These are phyloP conservation scores for Diarsia brunnea DNA, from an alignment of 2,888 invertebrate species.

Conservation along the genomic window DNA sequence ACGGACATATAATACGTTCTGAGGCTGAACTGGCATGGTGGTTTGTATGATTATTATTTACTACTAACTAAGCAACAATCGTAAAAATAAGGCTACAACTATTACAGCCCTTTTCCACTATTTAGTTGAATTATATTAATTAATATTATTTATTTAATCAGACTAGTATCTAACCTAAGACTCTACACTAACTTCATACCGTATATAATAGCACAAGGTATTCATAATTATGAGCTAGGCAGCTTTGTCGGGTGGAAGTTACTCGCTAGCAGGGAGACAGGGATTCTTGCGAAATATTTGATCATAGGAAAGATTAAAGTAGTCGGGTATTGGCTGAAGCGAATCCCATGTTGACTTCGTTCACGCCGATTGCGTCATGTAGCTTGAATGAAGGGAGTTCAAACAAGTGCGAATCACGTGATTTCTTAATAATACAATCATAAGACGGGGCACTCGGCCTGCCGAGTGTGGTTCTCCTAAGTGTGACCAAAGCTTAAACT, in stretches of 20 bases:
- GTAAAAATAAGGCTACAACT: conserved; percentile 65
- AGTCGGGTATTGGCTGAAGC: not conserved
- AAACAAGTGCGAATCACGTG: not conserved
- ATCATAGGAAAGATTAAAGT: conserved; percentile 4
- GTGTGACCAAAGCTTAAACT: not conserved
- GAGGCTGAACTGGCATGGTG: conserved; percentile 35
- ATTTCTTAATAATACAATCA: not conserved
- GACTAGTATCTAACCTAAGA: conserved; percentile 47
- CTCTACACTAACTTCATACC: conserved; percentile 26
- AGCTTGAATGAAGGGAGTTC: not conserved
- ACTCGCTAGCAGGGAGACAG: conserved; percentile 1
- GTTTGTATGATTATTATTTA: conserved; percentile 34
- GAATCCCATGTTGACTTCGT: not conserved
- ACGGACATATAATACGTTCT: conserved; percentile 16
- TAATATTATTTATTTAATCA: conserved; percentile 41
- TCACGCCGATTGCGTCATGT: not conserved
- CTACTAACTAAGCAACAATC: conserved; percentile 67
- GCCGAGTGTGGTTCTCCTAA: not conserved
- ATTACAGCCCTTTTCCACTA: conserved; percentile 63
- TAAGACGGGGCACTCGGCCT: not conserved
- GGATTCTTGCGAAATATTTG: conserved; percentile 22
- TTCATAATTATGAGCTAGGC: conserved; percentile 26
- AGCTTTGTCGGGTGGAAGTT: conserved; percentile 20
- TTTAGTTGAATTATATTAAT: conserved; percentile 38
- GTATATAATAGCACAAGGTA: conserved; percentile 47